These are phyloP conservation scores for Acleris cristana DNA, from an alignment of 2,888 invertebrate species.

Conservation along the genomic window DNA sequence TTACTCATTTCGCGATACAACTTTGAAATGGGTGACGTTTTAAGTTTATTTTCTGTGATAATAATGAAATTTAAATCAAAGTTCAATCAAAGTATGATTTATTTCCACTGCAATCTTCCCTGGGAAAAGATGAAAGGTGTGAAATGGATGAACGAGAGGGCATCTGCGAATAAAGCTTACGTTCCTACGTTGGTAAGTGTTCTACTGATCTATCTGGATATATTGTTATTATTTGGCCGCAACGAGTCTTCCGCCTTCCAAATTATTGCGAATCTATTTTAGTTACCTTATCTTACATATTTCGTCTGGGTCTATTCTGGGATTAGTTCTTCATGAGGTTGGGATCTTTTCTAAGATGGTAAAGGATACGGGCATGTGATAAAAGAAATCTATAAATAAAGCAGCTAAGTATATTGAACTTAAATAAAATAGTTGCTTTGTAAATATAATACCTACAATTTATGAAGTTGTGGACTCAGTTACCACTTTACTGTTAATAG, in stretches of 20 bases:
- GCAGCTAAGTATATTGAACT: too few species aligned
- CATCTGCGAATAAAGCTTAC: slow-evolving; percentile 90
- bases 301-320: slow-evolving; percentile 20
- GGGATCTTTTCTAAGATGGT: slow-evolving; percentile 10
- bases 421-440: too few species aligned
- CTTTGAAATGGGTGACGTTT: slow-evolving; percentile 76
- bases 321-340: slow-evolving; percentile 3
- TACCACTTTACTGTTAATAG: too few species aligned
- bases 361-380: slow-evolving; percentile 15
- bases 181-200: slow-evolving; percentile 88
- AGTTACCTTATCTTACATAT: slow-evolving; percentile 20
- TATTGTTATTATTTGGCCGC: slow-evolving; percentile 29
- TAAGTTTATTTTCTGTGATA: slow-evolving; percentile 81
- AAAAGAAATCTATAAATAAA: background rate
- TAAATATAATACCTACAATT: too few species aligned
- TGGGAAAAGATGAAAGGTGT: slow-evolving; percentile 78
- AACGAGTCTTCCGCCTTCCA: slow-evolving; percentile 24
- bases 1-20: slow-evolving; percentile 50
- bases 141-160: slow-evolving; percentile 92
- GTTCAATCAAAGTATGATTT: slow-evolving; percentile 76
- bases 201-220: slow-evolving; percentile 18
- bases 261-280: slow-evolving; percentile 30
- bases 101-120: slow-evolving; percentile 74
- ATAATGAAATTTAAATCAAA: slow-evolving; percentile 82
- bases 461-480: too few species aligned